Evolutionary conservation across 2,113 vertebrate species (phyloP), one percentile per base, ranked within the genome.

Genomic region (Peromyscus maniculatus): DNA sequence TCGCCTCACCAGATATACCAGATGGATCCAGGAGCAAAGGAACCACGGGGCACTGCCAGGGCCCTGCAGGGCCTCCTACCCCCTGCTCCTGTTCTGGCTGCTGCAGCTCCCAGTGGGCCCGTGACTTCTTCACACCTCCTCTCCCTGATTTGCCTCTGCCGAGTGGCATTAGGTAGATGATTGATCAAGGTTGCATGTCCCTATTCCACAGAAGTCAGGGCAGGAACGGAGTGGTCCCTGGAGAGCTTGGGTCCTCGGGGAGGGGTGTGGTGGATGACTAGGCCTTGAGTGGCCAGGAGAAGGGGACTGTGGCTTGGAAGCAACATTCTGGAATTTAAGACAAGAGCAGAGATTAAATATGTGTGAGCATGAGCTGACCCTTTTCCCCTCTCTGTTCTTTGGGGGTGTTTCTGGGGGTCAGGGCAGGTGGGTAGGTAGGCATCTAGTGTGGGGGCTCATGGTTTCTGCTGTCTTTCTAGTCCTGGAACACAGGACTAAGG

Each of bases 1-100:
- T 74, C 97, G 98, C 28, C 80, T 99, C 43, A 98, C 98, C 36
- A 96, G 98, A 2, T 98, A 99, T n/a, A 97, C 99, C 31, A 74
- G 33, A 1, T 99, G 99, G 99, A 98, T 99, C 39, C 21, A 78
- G 87, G 74, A 43, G 22, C 96, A 98, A 19, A 49, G 97, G 49
- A 88, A 0, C 39, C 43, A 0, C 2, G 52, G 80, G 11, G 31
- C 66, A n/a, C 11, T 7, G 28, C 19, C 77, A 22, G 93, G 75
- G 9, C 86, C 39, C 79, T 1, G 26, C 7, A 5, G 28, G 46
- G 67, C 82, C 1, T 0, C 10, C 64, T 87, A 88, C 74, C 80
- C 97, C 26, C 89, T 86, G 0, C 31, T 93, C 69, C 91, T 95
- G 39, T 57, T 36, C 55, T 57, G 95, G 92, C 59, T 96, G 83